Base-by-base conservation (phyloP, 2,888 invertebrate genomes). In the Sarcophaga subvicina region DNA sequence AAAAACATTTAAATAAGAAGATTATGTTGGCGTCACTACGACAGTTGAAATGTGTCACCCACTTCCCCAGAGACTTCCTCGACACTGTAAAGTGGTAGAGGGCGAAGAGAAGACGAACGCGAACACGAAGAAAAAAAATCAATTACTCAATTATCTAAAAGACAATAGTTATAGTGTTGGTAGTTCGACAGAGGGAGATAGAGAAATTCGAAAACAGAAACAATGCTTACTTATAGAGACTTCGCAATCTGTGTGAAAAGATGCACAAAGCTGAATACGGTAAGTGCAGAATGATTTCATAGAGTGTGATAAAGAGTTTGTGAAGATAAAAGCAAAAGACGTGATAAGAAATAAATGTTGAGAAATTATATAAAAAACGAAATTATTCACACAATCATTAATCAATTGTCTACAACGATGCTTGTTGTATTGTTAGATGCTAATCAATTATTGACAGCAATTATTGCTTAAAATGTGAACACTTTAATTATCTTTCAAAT, bases 51-150 rank as follows among this genome's bases (percentile, higher is more conserved):
- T 60, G 47, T 80, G 71, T 84, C 84, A 87, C 67, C 84, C 84
- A 87, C 87, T 67, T 72, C 37, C 66, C 70, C 71, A 62, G 66
- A 45, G 75, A 87, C 80, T 81, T 81, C 79, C 75, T 73, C 72
- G 71, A 72, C 17, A 20, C 22, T 63, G 62, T 69, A 54, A 17
- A 54, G 54, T 54, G 54, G 5, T 17, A 0, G 5, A 37, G 2
- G 37, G 37, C 2, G 37, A 37, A 37, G 37, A 37, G 37, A 8
- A 37, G 10, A 37, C 8, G 37, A 37, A 37, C 2, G 2, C 37
- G 37, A 10, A 37, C 6, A 37, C 54, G 59, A 54, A 47, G n/a
- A 12, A 69, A 80, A 47, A 78, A 66, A 78, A 62, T 59, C 78
- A 79, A 87, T 81, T 81, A 75, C 64, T 75, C 78, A 81, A 83